Evolutionary conservation across 2,888 invertebrate genomes (phyloP), one percentile per base, ranked within the genome.

Genomic region (Meandrusa payeni): DNA sequence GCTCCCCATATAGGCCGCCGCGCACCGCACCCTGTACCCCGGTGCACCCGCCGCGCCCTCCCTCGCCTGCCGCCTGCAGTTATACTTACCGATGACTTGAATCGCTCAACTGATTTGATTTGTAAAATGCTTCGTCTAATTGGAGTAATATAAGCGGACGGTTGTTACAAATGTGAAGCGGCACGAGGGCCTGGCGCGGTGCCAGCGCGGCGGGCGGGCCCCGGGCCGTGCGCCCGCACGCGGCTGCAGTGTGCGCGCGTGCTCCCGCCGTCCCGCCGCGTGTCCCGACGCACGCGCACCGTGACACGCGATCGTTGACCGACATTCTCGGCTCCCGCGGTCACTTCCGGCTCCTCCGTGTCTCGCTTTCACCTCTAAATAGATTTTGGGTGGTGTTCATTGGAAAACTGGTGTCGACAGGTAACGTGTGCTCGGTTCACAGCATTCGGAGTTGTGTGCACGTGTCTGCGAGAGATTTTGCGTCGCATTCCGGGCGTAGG

Each of bases 1-100:
- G 69, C 44, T 52, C 61, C 54, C 41, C 57, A 72, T 61, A 44
- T 61, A 52, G 70, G 61, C 29, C 56, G 44, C 41, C 28, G n/a
- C n/a, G n/a, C n/a, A n/a, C n/a, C n/a, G n/a, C n/a, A n/a, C n/a
- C n/a, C n/a, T n/a, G n/a, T n/a, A n/a, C n/a, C n/a, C n/a, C n/a
- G n/a, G n/a, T n/a, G n/a, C 32, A 40, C 44, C 17, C 19, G 10
- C 24, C 45, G 19, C 41, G 36, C 31, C 32, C 34, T 42, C 17
- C 37, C 27, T 10, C 31, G 9, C 31, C 19, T 32, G 20, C 33
- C 34, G 36, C 40, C 23, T n/a, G n/a, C n/a, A n/a, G n/a, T n/a
- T n/a, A n/a, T n/a, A n/a, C n/a, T n/a, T n/a, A n/a, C n/a, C n/a
- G n/a, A n/a, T n/a, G n/a, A n/a, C n/a, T n/a, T n/a, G n/a, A n/a